These are phyloP conservation scores for Euproctis similis DNA, from an alignment of 2,888 invertebrate genomes.

Conservation along the genomic window DNA sequence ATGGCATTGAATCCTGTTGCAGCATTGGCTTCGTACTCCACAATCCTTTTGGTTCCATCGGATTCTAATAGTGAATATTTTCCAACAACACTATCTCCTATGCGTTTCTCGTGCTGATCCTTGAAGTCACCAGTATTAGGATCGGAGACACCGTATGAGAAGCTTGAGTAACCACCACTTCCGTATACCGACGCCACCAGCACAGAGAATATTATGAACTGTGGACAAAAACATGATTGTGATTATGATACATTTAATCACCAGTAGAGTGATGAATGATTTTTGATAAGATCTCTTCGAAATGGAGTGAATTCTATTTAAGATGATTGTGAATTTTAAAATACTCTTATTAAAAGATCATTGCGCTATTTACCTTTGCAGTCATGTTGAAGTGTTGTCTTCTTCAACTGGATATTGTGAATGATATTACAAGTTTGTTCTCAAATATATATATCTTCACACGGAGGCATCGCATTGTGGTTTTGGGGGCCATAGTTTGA, in stretches of 20 bases:
- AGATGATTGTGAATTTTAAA: no score
- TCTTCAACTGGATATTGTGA: slow-evolving; percentile 36
- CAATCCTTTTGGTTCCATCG: slow-evolving; percentile 75
- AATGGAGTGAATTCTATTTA: no score
- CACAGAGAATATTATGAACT: slow-evolving; percentile 45
- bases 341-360: no score
- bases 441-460: slow-evolving; percentile 51
- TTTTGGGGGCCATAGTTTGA: slow-evolving; percentile 50
- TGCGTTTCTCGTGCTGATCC: slow-evolving; percentile 74
- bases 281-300: no score
- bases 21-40: slow-evolving; percentile 67
- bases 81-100: slow-evolving; percentile 76
- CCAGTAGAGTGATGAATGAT: no score
- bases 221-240: slow-evolving; percentile 36
- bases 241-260: no score
- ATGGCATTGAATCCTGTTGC: slow-evolving; percentile 50
- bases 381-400: slow-evolving; percentile 39
- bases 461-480: slow-evolving; percentile 33
- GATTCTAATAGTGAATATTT: slow-evolving; percentile 67
- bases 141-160: slow-evolving; percentile 53
- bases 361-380: slow-evolving; percentile 47
- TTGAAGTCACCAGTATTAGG: slow-evolving; percentile 53
- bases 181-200: slow-evolving; percentile 37
- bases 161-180: slow-evolving; percentile 44
- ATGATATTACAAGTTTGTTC: slow-evolving; percentile 34